Evolutionary conservation across 1,140 invertebrate species (phyloP).

Genomic region (Bombus ignitus): DNA sequence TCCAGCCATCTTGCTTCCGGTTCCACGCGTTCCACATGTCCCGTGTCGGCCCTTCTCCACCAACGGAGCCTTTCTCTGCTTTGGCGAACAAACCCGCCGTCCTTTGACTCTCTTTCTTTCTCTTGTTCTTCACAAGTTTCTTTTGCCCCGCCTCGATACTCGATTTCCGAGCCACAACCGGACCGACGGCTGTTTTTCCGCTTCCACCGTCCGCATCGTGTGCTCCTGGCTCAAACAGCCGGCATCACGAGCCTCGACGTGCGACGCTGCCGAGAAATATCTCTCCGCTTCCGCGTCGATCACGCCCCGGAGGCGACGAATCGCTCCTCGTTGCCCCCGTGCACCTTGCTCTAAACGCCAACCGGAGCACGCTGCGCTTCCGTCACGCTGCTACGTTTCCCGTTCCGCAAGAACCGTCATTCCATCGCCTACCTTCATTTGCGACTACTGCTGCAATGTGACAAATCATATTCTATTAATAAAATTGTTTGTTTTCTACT

Average conservation of each 20-base stretch:
- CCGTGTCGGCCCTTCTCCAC: neutral
- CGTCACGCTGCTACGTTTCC: conserved; percentile 52
- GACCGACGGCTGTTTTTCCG: conserved; percentile 39
- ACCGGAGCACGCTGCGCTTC: conserved; percentile 48
- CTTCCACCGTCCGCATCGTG: conserved; percentile 31
- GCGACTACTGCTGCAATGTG: conserved; percentile 62
- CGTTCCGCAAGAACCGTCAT: conserved; percentile 62
- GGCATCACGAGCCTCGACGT: conserved; percentile 43
- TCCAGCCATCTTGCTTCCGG: conserved; percentile 23
- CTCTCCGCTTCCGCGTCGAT: conserved; percentile 27
- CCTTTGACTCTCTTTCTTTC: neutral
- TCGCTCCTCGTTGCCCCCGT: conserved; percentile 30
- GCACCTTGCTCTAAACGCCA: conserved; percentile 28
- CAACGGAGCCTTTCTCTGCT: neutral
- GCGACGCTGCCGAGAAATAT: conserved; percentile 33
- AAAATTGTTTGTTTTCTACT: neutral
- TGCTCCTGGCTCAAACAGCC: conserved; percentile 38
- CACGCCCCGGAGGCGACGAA: conserved; percentile 14
- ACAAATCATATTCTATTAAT: conserved; percentile 28
- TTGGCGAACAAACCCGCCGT: neutral
- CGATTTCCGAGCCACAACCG: neutral
- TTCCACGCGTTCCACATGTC: conserved; percentile 13
- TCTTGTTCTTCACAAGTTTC: neutral
- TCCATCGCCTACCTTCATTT: conserved; percentile 44
- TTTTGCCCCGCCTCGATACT: neutral